These are phyloP conservation scores for Anoplophora glabripennis DNA, from an alignment of 1,140 invertebrate genomes.

Conservation along the genomic window DNA sequence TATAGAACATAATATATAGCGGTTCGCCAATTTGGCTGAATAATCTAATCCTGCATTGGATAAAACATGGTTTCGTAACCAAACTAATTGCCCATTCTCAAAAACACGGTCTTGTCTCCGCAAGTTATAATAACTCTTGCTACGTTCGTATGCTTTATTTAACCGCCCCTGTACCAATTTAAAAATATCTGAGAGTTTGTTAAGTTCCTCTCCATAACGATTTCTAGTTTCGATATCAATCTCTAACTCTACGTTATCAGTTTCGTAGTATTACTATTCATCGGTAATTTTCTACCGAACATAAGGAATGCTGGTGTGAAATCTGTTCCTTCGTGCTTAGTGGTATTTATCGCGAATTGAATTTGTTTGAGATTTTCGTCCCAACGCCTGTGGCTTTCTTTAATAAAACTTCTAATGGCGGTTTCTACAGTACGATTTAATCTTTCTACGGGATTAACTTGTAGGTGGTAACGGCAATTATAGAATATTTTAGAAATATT, in stretches of 20 bases:
- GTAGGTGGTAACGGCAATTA: conserved; percentile 10
- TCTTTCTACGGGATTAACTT: conserved; percentile 25
- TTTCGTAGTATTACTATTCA: neutral
- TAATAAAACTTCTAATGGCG: conserved; percentile 18
- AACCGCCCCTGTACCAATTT: neutral
- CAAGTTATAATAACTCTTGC: conserved; percentile 11
- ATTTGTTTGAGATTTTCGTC: conserved; percentile 24
- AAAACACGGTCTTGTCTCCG: neutral
- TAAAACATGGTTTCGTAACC: too few relatives aligned
- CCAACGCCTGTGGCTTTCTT: conserved; percentile 26
- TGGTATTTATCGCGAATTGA: conserved; percentile 11
- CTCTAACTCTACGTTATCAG: neutral
- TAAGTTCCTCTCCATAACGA: neutral
- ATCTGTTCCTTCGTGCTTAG: conserved; percentile 17
- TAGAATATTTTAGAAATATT: conserved; percentile 23
- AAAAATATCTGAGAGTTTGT: neutral
- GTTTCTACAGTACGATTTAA: conserved; percentile 25
- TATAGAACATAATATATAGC: too few relatives aligned
- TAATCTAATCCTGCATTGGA: too few relatives aligned
- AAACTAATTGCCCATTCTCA: too few relatives aligned
- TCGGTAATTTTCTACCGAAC: conserved; percentile 3
- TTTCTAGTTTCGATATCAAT: neutral
- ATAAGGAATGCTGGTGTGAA: conserved; percentile 11
- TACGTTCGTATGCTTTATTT: neutral
- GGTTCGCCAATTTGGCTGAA: too few relatives aligned